Percentiles rank a stretch among this genome's conserved stretches.
Evolutionary conservation across 2,888 invertebrate genomes (phyloP).

Genomic region (Xanthorhoe designata): DNA sequence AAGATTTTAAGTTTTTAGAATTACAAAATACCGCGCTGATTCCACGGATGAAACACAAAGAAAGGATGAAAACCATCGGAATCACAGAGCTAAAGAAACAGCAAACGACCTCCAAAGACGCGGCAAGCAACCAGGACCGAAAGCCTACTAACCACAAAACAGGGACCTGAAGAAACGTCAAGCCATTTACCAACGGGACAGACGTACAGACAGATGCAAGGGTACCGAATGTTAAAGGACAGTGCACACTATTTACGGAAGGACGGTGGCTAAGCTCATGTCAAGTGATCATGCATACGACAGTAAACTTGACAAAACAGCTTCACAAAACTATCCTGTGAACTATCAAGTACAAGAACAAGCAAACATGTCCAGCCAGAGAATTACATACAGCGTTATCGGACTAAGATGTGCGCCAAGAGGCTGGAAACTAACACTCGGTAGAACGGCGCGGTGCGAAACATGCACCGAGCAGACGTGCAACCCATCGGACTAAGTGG

Average conservation of each 20-base stretch:
- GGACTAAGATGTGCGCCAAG: conserved; percentile 37
- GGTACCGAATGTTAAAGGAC: not conserved
- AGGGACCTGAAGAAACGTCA: conserved; percentile 33
- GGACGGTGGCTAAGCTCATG: conserved; percentile 13
- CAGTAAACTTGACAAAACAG: conserved; percentile 38
- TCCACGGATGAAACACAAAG: conserved; percentile 36
- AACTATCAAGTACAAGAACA: conserved; percentile 40
- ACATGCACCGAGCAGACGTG: conserved; percentile 35
- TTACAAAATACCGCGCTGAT: conserved; percentile 31
- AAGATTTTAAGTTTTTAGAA: no score
- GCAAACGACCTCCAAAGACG: conserved; percentile 50
- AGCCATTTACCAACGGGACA: conserved; percentile 37
- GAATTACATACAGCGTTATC: conserved; percentile 39
- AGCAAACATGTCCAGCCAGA: conserved; percentile 45
- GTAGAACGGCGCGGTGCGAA: conserved; percentile 27
- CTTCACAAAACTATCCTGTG: conserved; percentile 35
- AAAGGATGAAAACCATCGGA: conserved; percentile 43
- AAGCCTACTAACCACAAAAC: conserved; percentile 50
- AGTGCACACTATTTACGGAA: not conserved
- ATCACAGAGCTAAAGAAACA: conserved; percentile 41
- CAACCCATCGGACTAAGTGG: conserved; percentile 30
- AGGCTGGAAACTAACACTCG: conserved; percentile 29
- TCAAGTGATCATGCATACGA: conserved; percentile 19
- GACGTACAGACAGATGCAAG: not conserved
- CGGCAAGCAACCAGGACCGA: conserved; percentile 54